Base-by-base conservation (phyloP, 2,888 invertebrate genomes). In the Aromia moschata region DNA sequence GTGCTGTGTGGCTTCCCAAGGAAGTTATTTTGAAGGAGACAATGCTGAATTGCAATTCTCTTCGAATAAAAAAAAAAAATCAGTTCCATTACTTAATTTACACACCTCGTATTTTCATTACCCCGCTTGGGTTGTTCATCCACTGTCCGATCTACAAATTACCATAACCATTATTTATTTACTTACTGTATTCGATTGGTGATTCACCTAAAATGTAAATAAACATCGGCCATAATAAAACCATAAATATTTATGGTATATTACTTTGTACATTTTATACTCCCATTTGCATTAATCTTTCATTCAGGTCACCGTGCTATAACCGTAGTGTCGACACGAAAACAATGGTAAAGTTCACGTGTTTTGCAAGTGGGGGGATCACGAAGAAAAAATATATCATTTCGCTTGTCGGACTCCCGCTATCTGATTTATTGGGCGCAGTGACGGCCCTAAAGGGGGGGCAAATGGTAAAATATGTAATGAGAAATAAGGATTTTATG, bases 361-460 rank as follows among this genome's bases (percentile, higher is more conserved):
- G 38, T 20, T 38, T 49, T 49, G 25, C 49, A 38, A n/a, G n/a
- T 49, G 38, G 38, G 14, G 25, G 15, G 20, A 38, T 49, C 38
- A 38, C 38, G n/a, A n/a, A n/a, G n/a, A 49, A 49, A 49, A 49
- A 38, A 49, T 49, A 49, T 38, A 49, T 38, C 49, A 49, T 38
- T 49, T 49, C 18, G 14, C 12, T 49, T 25, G 37, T 37, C 10
- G 49, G 38, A 49, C 38, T 49, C 49, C 37, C 18, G 7, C 14
- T 25, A 12, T 18, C 25, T 38, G 20, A 38, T 49, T 49, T 38
- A 47, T 47, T 38, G 16, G 17, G 30, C 25, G 38, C 49, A 49
- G n/a, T n/a, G n/a, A n/a, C n/a, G n/a, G n/a, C n/a, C n/a, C n/a
- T n/a, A n/a, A n/a, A n/a, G n/a, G n/a, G n/a, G n/a, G n/a, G n/a